Evolutionary conservation across 2,113 vertebrate species (phyloP).

Genomic region (Pseudopodoces humilis): DNA sequence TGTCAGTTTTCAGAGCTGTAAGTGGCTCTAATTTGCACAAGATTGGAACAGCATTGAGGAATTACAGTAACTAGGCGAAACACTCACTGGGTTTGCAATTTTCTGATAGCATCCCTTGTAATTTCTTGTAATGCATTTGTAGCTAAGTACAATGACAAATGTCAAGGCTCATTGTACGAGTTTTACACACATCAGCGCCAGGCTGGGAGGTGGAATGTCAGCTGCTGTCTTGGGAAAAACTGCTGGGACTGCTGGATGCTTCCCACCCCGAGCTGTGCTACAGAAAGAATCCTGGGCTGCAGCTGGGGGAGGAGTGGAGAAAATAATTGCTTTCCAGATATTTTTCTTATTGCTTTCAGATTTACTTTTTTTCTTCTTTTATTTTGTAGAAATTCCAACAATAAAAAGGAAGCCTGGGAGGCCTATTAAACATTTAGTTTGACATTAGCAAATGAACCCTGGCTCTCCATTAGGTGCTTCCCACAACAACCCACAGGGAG

Average conservation of each 20-base stretch:
- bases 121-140: conserved; percentile 74
- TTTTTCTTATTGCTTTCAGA: not conserved
- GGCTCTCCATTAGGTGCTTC: not conserved
- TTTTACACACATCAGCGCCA: not conserved
- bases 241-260: not conserved
- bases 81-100: conserved; percentile 77
- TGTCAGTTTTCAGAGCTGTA: conserved; percentile 71
- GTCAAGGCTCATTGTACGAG: conserved; percentile 49
- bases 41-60: conserved; percentile 77
- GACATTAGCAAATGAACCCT: not conserved
- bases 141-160: conserved; percentile 59
- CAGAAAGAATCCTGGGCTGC: not conserved
- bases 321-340: not conserved
- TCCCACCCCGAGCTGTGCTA: not conserved
- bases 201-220: conserved; percentile 28
- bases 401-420: not conserved
- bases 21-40: conserved; percentile 78
- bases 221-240: not conserved
- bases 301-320: not conserved
- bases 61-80: conserved; percentile 79
- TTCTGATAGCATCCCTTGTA: conserved; percentile 79
- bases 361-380: not conserved
- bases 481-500: not conserved
- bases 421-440: not conserved
- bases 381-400: not conserved